These are phyloP conservation scores for Ochropleura leucogaster DNA, from an alignment of 2,888 invertebrate species.

Conservation along the genomic window DNA sequence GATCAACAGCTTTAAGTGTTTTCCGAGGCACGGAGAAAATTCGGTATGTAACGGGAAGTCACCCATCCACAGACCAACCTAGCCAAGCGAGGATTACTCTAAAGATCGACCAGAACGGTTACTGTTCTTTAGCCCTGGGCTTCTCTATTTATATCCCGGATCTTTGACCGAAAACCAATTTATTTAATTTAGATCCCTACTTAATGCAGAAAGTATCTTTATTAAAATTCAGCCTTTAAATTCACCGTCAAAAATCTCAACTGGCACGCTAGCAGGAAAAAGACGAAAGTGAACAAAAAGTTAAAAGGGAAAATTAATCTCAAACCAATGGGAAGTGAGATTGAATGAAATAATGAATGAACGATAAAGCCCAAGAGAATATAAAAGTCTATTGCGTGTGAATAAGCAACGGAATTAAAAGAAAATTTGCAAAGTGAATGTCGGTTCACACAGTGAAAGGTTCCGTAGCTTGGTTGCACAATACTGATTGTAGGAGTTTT, in stretches of 20 bases:
- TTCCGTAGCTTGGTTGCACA: neutral
- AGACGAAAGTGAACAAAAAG: conserved; percentile 16
- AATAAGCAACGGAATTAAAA: conserved; percentile 43
- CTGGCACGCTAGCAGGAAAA: neutral
- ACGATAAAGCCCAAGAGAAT: conserved; percentile 44
- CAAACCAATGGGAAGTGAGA: conserved; percentile 36
- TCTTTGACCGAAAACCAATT: neutral
- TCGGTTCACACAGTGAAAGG: neutral
- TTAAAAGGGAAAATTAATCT: conserved; percentile 28
- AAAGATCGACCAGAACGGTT: too few species aligned
- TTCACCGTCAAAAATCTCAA: conserved; percentile 2
- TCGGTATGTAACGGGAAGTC: too few species aligned
- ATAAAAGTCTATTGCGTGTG: conserved; percentile 54
- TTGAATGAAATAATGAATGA: conserved; percentile 56
- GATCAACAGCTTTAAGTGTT: too few species aligned
- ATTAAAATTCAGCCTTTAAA: conserved; percentile 1
- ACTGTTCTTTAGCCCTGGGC: too few species aligned
- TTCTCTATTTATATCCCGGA: neutral
- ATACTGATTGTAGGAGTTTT: neutral
- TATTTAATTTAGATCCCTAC: neutral
- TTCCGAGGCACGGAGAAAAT: too few species aligned
- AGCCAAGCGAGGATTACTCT: too few species aligned
- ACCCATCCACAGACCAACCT: too few species aligned
- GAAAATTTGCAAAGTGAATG: neutral
- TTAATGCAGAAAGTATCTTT: neutral